Evolutionary conservation across 2,888 invertebrate genomes (phyloP), one percentile per base, ranked within the genome.

Genomic region (Kryphioiulus occultus): DNA sequence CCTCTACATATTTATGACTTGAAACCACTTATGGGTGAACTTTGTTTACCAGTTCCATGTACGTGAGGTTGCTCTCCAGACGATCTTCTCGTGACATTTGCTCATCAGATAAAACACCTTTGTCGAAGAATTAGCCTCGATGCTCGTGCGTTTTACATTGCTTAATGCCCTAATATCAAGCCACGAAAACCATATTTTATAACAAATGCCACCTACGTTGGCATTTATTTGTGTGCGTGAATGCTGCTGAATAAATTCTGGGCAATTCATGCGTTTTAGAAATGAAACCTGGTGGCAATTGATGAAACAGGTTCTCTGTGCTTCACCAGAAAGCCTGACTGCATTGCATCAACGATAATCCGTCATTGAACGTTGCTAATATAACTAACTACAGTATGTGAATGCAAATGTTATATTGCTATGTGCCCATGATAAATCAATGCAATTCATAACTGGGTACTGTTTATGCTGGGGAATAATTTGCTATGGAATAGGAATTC

Each of bases 141-240:
- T 53, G 17, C 53, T n/a, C 53, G 53, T 53, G 17, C 19, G 53
- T n/a, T n/a, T n/a, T n/a, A n/a, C 53, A 1, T 53, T 2, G 53
- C 53, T 53, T 53, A 53, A n/a, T 53, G n/a, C n/a, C 53, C 53
- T n/a, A n/a, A 53, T n/a, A 53, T 53, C n/a, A n/a, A 53, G 53
- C 53, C 10, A n/a, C n/a, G 19, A 19, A 53, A 53, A 53, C 53
- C 53, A 19, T 53, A 53, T 53, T 53, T 53, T n/a, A 53, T 53
- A 53, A n/a, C 19, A n/a, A 53, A 53, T 53, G 53, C 19, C 53
- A 53, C 53, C n/a, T 53, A 19, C n/a, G n/a, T 2, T 53, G 53
- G 17, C 53, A 53, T 17, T n/a, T 53, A 53, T 53, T 53, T 53
- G 53, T 19, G 19, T 53, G 19, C 3, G 44, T 1, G 44, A 1